These are phyloP conservation scores for Pinctada fucata DNA, from an alignment of 2,888 invertebrate genomes.

Conservation along the genomic window DNA sequence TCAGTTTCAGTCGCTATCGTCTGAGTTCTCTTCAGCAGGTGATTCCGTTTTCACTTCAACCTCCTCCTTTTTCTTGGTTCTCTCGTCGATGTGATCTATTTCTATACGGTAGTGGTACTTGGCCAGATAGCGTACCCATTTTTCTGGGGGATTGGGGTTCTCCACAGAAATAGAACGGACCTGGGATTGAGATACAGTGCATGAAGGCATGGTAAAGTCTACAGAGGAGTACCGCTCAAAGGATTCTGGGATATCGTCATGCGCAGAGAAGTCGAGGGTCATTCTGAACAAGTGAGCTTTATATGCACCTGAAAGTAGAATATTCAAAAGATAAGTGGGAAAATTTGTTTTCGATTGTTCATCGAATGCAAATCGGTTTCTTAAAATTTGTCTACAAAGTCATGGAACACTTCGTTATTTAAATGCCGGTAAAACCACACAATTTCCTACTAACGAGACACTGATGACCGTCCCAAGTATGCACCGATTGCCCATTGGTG, in stretches of 20 bases:
- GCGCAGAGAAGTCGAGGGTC: constrained; percentile 95
- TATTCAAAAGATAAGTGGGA: background rate
- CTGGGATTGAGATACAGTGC: constrained; percentile 93
- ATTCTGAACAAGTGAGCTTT: constrained; percentile 97
- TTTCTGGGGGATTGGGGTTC: constrained; percentile 91
- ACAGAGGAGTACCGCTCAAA: constrained; percentile 92
- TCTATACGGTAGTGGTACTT: constrained; percentile 83
- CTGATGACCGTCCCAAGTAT: no score
- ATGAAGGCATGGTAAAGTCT: constrained; percentile 96
- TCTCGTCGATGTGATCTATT: constrained; percentile 61
- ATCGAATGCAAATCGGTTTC: no score
- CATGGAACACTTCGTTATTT: no score
- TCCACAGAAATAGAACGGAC: constrained; percentile 87
- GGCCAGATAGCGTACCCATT: constrained; percentile 97
- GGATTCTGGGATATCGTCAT: constrained; percentile 96
- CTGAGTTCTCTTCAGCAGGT: background rate
- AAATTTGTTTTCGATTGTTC: no score
- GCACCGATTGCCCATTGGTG: no score
- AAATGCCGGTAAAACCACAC: background rate
- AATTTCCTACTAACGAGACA: no score
- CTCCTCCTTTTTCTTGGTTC: background rate
- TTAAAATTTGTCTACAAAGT: no score
- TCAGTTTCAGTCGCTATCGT: no score
- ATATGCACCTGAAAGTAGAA: constrained; percentile 88
- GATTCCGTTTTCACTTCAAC: background rate